Percentiles rank a stretch among this genome's conserved stretches.
Conservation (phyloP, 2,888 invertebrate genomes). For the Parascotia fuliginaria region DNA sequence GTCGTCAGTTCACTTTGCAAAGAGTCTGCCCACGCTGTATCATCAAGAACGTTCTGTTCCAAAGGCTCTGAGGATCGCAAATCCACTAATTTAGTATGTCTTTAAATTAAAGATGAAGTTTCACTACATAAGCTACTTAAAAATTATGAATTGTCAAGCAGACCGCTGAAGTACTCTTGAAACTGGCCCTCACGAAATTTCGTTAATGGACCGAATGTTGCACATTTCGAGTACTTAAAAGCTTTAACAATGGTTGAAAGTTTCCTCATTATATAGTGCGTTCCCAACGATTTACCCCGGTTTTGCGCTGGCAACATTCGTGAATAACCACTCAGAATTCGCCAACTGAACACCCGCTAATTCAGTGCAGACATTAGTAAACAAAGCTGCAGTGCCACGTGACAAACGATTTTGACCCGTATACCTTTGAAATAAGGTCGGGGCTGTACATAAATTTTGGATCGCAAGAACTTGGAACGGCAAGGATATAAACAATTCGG, state of each 20-base stretch:
- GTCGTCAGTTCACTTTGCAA: too few relatives aligned
- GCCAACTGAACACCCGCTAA: slow-evolving; percentile 50
- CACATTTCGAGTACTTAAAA: slow-evolving; percentile 40
- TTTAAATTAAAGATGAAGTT: too few relatives aligned
- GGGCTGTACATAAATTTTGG: slow-evolving; percentile 35
- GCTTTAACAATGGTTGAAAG: slow-evolving; percentile 43
- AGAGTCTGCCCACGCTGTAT: too few relatives aligned
- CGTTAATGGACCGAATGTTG: slow-evolving; percentile 36
- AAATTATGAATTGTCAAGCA: background rate
- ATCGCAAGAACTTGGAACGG: slow-evolving; percentile 43
- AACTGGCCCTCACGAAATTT: slow-evolving; percentile 18
- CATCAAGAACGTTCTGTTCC: too few relatives aligned
- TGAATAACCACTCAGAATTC: slow-evolving; percentile 48
- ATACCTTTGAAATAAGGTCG: slow-evolving; percentile 37
- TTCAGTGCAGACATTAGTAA: slow-evolving; percentile 55
- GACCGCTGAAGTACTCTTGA: background rate
- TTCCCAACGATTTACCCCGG: slow-evolving; percentile 40
- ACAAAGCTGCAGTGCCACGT: slow-evolving; percentile 43
- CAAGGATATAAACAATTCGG: slow-evolving; percentile 48
- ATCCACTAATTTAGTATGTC: too few relatives aligned
- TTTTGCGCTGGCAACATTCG: slow-evolving; percentile 46
- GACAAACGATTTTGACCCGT: slow-evolving; percentile 39
- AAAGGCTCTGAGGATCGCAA: too few relatives aligned
- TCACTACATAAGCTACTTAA: background rate
- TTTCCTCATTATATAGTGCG: slow-evolving; percentile 46